A percentile compares a stretch with the other conserved stretches of the same genome.
Conservation (phyloP, 2,113 vertebrate species). For the Echinops telfairi region DNA sequence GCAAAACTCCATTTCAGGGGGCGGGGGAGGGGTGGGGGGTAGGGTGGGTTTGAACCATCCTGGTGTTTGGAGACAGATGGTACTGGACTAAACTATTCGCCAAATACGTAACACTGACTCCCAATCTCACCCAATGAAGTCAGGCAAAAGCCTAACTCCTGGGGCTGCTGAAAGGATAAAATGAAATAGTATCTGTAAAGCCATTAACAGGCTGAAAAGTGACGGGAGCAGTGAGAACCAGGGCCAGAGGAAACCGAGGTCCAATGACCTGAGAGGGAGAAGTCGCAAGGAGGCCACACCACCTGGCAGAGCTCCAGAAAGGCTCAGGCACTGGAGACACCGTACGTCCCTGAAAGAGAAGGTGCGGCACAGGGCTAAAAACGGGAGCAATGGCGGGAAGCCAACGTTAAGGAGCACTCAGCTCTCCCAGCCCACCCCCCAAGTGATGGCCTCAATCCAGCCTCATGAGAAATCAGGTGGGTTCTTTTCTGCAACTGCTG, state of each 20-base stretch:
- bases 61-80: background rate
- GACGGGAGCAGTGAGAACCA: slow-evolving; percentile 2
- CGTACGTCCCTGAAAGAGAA: background rate
- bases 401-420: background rate
- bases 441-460: background rate
- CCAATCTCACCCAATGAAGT: background rate
- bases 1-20: background rate
- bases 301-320: background rate
- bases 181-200: background rate
- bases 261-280: background rate
- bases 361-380: background rate
- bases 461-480: background rate
- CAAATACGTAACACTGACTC: background rate
- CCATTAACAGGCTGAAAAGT: background rate
- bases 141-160: slow-evolving; percentile 10
- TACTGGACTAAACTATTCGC: background rate
- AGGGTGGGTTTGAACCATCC: slow-evolving; percentile 23
- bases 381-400: background rate
- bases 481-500: background rate
- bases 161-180: background rate
- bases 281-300: background rate
- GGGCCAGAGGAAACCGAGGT: background rate
- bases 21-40: too few relatives aligned
- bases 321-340: background rate
- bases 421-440: background rate